A percentile compares a stretch with the other conserved stretches of the same genome.
Conservation (phyloP, 2,113 vertebrate species). For the Gnathonemus longibarbis region DNA sequence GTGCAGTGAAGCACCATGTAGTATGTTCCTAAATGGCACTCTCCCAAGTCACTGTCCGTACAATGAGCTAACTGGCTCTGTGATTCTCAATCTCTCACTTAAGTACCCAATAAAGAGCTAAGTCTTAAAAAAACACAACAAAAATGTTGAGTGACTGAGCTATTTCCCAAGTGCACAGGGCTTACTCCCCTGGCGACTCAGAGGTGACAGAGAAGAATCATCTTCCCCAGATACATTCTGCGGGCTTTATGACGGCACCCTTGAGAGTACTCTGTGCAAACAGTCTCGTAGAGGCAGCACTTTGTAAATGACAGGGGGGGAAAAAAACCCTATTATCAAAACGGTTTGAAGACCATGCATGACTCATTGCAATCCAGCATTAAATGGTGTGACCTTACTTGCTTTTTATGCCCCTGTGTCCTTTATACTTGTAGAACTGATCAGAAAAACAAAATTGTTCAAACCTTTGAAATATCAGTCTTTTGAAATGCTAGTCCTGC, state of each 20-base stretch:
- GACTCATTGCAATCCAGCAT: not conserved
- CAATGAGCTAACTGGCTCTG: not conserved
- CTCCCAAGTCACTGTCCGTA: not conserved
- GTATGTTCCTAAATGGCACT: not conserved
- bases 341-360: not conserved
- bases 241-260: not conserved
- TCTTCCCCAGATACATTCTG: not conserved
- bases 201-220: not conserved
- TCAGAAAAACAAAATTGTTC: conserved; percentile 4
- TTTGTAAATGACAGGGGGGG: not conserved
- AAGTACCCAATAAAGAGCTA: conserved; percentile 1
- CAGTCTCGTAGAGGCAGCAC: not conserved
- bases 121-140: not conserved
- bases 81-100: not conserved
- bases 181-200: not conserved
- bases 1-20: not conserved
- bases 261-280: conserved; percentile 7
- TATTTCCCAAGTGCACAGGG: not conserved
- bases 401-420: not conserved
- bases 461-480: not conserved
- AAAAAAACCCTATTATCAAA: not conserved
- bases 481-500: not conserved
- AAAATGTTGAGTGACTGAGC: not conserved
- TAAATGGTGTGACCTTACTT: not conserved
- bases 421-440: not conserved